A percentile compares a stretch with the other conserved stretches of the same genome.
phyloP scores from a whole-genome alignment of 2,113 vertebrate species.

The Percina caprodes region DNA sequence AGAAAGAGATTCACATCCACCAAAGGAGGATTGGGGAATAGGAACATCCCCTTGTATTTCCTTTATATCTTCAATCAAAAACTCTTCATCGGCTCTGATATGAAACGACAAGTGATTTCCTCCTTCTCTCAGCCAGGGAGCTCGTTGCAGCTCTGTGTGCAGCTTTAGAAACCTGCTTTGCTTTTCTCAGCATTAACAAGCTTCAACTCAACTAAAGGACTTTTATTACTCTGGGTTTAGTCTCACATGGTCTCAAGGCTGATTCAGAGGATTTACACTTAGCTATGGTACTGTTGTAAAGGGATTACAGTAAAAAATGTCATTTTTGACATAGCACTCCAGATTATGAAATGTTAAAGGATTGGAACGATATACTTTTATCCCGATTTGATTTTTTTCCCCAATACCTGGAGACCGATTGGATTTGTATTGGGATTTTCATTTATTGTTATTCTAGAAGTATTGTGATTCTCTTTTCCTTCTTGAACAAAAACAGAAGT shows the following conservation, averaged over 20 bases:
- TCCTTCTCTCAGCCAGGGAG: background rate
- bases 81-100: background rate
- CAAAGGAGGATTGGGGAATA: background rate
- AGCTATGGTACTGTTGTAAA: background rate
- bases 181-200: background rate
- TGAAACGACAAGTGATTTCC: too few species aligned
- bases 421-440: too few species aligned
- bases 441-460: too few species aligned
- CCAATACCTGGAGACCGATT: too few species aligned
- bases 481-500: too few species aligned
- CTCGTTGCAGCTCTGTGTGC: background rate
- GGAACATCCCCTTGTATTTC: too few species aligned
- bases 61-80: background rate
- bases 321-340: background rate
- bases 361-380: too few species aligned
- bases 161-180: constrained; percentile 2
- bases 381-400: too few species aligned
- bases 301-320: background rate
- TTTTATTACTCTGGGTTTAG: constrained; percentile 34
- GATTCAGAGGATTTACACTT: constrained; percentile 1
- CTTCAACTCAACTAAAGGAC: constrained; percentile 4
- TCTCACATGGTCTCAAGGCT: constrained; percentile 22
- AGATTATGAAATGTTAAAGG: background rate
- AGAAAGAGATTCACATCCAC: background rate
- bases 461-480: too few species aligned